Evolutionary conservation across 2,888 invertebrate genomes (phyloP).

Genomic region (Clistopyga incitator): DNA sequence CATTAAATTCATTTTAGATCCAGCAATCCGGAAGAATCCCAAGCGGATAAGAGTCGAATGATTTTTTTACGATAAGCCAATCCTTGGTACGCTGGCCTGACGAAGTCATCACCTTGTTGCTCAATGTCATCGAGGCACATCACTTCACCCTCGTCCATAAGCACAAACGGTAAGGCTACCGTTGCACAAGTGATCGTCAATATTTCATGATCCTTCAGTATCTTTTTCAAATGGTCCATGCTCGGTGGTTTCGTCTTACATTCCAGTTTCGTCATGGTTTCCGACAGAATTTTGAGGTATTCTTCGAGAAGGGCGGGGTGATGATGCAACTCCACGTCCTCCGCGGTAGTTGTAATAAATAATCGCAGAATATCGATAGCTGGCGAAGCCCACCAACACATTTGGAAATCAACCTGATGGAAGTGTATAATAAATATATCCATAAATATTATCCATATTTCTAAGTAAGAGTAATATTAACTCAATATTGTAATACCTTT

Average conservation of each 20-base stretch:
- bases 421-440: not conserved
- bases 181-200: slow-evolving; percentile 73
- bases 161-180: slow-evolving; percentile 74
- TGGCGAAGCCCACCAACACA: slow-evolving; percentile 83
- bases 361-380: slow-evolving; percentile 84
- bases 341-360: slow-evolving; percentile 81
- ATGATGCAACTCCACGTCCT: slow-evolving; percentile 69
- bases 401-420: slow-evolving; percentile 85
- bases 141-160: slow-evolving; percentile 73
- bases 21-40: slow-evolving; percentile 74
- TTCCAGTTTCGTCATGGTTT: slow-evolving; percentile 73
- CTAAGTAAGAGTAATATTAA: no score
- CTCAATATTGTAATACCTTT: no score
- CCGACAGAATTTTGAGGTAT: slow-evolving; percentile 71
- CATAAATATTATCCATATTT: no score
- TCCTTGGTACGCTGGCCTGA: slow-evolving; percentile 68
- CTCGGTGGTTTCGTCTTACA: slow-evolving; percentile 76
- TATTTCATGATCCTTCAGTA: slow-evolving; percentile 66
- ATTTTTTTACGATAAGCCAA: slow-evolving; percentile 71
- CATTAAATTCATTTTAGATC: slow-evolving; percentile 66
- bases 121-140: slow-evolving; percentile 76
- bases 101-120: slow-evolving; percentile 23
- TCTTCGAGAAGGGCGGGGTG: slow-evolving; percentile 72
- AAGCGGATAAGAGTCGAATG: slow-evolving; percentile 72
- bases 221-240: slow-evolving; percentile 68